Conservation (phyloP, 2,797 vertebrate genomes). For the Gambelia wislizenii region DNA sequence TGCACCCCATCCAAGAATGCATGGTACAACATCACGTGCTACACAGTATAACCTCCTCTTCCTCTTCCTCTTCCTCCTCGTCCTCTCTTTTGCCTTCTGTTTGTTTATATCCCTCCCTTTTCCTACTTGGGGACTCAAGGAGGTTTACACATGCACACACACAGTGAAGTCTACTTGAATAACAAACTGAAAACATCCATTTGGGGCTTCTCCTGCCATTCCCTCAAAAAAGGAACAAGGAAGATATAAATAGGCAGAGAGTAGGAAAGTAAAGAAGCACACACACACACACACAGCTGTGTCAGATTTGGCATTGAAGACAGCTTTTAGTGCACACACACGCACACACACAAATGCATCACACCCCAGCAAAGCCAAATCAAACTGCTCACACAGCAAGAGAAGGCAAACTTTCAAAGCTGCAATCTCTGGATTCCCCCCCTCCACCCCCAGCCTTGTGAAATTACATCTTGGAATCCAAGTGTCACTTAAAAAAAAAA, state of each 20-base stretch:
- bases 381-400: not conserved
- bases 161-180: not conserved
- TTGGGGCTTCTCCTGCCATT: not conserved
- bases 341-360: not conserved
- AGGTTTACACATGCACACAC: not conserved
- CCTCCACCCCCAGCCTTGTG: not conserved
- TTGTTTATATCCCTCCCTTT: too few relatives aligned
- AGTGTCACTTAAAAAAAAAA: not conserved
- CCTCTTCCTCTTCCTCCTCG: too few relatives aligned
- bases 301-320: not conserved
- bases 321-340: accelerated
- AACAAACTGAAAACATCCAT: not conserved
- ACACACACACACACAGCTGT: not conserved
- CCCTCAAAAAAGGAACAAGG: not conserved
- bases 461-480: not conserved
- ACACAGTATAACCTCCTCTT: too few relatives aligned
- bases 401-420: not conserved
- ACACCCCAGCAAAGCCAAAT: not conserved
- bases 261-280: not conserved
- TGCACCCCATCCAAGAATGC: too few relatives aligned
- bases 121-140: too few relatives aligned
- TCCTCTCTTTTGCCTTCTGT: too few relatives aligned
- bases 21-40: too few relatives aligned
- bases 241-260: conserved; percentile 7
- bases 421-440: not conserved